These are phyloP conservation scores for Bambusicola thoracicus DNA, from an alignment of 2,113 vertebrate genomes.

Conservation along the genomic window DNA sequence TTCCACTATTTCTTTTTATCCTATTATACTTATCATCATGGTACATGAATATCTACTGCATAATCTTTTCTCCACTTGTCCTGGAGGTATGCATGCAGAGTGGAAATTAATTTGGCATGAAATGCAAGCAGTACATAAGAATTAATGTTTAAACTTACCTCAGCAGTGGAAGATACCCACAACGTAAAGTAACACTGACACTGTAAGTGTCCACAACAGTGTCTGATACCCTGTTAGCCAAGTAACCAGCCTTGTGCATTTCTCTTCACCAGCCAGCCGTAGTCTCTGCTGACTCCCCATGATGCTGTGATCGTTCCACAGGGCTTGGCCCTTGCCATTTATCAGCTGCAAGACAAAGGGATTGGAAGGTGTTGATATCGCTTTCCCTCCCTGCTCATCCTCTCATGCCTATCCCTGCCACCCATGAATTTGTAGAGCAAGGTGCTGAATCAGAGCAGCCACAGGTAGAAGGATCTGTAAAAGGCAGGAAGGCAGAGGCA, in stretches of 20 bases:
- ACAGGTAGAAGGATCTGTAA: background rate
- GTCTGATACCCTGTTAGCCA: background rate
- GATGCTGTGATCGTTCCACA: background rate
- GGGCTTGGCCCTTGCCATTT: background rate
- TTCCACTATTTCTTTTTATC: background rate
- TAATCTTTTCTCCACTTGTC: background rate
- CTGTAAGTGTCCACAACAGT: background rate
- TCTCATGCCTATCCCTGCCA: background rate
- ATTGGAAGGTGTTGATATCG: background rate
- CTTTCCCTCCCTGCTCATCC: background rate
- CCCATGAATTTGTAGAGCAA: background rate
- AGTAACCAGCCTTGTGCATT: background rate
- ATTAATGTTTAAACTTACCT: background rate
- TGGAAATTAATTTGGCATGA: slow-evolving; percentile 37
- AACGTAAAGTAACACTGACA: background rate
- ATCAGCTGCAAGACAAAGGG: background rate
- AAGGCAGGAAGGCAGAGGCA: background rate
- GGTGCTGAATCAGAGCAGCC: background rate
- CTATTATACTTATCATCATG: background rate
- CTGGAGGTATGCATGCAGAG: background rate
- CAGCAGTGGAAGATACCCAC: background rate
- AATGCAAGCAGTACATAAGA: slow-evolving; percentile 30
- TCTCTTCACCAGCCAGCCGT: background rate
- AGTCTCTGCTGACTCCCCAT: background rate
- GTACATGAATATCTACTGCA: background rate